Evolutionary conservation across 2,888 invertebrate species (phyloP), one percentile per base, ranked within the genome.

Genomic region (Cepaea hortensis): DNA sequence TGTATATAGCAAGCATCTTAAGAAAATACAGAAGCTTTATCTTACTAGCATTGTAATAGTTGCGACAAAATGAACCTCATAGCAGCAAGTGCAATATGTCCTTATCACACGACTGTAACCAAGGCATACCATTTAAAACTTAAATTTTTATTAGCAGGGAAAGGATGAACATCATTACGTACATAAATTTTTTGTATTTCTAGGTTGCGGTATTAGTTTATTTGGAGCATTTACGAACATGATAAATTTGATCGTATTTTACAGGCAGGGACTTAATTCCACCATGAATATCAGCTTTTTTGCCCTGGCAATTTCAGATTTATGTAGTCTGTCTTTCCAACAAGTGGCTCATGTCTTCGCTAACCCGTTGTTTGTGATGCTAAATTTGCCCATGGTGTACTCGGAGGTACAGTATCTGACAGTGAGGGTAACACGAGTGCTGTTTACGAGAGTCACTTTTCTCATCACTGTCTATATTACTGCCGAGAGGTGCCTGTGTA

Each of bases 401-500:
- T 48, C 20, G 6, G 76, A 50, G 11, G 4, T 76, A 20, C 76
- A 76, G 50, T 20, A 50, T 50, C 5, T 76, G 50, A 48, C 48
- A n/a, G 6, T 18, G 15, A 50, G 48, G 6, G 20, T 76, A 4
- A 5, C 50, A 13, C 15, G 20, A 20, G 76, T 48, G 23, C 13
- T 9, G 9, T 76, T 76, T 18, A 15, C 76, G 15, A 76, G 76
- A 20, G 50, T 76, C 4, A 76, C 76, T 20, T 48, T 48, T 18
- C 18, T 76, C 13, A 76, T 76, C 76, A 76, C 76, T 0, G 76
- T 76, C 50, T 76, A 62, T 75, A 61, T 84, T 61, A 35, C 76
- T 9, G 61, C 76, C 11, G 84, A 84, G 48, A 55, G 84, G 62
- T 84, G 73, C 18, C 7, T 84, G 20, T 84, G 84, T 61, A 55